Base-by-base conservation (phyloP, 2,797 vertebrate species). In the Acrossocheilus fasciatus region DNA sequence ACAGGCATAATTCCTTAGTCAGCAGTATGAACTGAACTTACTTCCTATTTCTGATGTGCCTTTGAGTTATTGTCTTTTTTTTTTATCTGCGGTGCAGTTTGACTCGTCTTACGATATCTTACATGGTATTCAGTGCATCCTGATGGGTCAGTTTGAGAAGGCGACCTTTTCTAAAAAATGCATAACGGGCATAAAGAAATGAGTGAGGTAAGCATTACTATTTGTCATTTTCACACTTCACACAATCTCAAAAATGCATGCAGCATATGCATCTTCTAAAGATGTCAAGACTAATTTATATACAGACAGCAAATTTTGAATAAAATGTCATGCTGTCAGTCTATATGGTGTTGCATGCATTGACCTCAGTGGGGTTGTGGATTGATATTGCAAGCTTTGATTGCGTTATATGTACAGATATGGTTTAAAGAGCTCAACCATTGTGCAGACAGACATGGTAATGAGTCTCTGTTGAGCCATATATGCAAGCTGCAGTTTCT, bases 1-100 rank as follows among this genome's bases (percentile, higher is more conserved):
- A 81, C 82, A 30, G 52, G 74, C 84, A 75, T 52, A 87, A 91
- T 85, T 83, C 84, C 82, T 91, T 91, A 89, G 62, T 90, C 89
- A 90, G 90, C 91, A 89, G 34, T 90, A 84, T 73, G 30, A 73
- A 83, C 74, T 82, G 52, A 70, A 50, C 64, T 62, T 45, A 89
- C 90, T 90, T 90, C 88, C 89, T 78, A 83, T 59, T 81, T 90
- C 45, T 4, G 77, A 47, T 83, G 30, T 14, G 30, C 52, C 83
- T 78, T 89, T 72, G 39, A 66, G 77, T 69, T 75, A 81, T 82
- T 30, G 47, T 45, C 85, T 86, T 82, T 47, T 81, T 52, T 86
- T 86, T 82, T 50, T 77, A 69, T 73, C 36, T 41, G 70, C 18
- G 85, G 23, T 80, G 68, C 70, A 39, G 66, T 69, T 20, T 15